Percentiles rank a stretch among this genome's conserved stretches.
Conservation (phyloP, 2,888 invertebrate genomes). For the Heliconius sara region DNA sequence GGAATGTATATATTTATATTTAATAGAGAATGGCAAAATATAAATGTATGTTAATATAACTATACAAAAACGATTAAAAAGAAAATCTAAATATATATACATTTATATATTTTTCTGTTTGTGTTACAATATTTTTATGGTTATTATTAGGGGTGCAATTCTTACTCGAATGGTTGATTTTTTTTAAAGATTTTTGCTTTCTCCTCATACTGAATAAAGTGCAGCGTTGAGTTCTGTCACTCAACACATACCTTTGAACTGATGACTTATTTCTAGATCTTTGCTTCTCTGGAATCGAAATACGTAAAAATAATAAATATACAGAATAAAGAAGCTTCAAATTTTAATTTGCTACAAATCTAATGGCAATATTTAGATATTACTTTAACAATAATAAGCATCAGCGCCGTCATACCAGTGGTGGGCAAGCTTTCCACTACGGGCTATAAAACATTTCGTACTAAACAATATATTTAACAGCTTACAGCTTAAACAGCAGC, state of each 20-base stretch:
- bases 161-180: not conserved
- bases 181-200: no score
- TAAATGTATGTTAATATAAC: not conserved
- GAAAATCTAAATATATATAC: no score
- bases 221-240: no score
- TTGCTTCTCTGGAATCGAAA: no score
- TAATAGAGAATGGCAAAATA: not conserved
- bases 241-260: no score
- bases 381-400: not conserved
- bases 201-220: no score
- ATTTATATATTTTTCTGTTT: no score
- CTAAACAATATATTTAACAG: slow-evolving; percentile 14
- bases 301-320: no score
- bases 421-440: not conserved
- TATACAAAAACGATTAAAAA: not conserved
- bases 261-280: no score
- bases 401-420: not conserved
- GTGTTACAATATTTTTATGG: not conserved
- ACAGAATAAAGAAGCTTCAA: not conserved
- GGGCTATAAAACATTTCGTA: slow-evolving; percentile 16
- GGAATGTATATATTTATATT: not conserved
- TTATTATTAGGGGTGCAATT: not conserved
- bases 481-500: slow-evolving; percentile 9
- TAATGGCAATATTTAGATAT: not conserved
- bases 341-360: not conserved